Conservation (phyloP, 2,797 vertebrate species). For the Notamacropus eugenii region DNA sequence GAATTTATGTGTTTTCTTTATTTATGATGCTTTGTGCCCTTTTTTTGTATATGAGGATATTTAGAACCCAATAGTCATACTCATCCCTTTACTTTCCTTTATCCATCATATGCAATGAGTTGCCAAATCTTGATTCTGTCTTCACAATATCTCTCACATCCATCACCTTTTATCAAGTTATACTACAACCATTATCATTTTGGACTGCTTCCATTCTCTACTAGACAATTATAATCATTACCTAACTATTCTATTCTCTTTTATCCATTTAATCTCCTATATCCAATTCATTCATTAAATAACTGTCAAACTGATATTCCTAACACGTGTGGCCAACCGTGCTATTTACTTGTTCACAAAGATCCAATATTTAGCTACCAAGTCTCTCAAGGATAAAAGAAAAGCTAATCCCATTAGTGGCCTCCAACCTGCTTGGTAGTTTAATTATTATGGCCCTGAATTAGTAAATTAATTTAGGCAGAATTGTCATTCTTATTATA, state of each 20-base stretch:
- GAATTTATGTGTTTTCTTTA: background rate
- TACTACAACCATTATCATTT: background rate
- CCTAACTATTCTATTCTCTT: background rate
- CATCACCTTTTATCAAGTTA: background rate
- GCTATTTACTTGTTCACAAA: background rate
- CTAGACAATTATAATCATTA: background rate
- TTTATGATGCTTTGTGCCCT: background rate
- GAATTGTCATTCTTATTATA: background rate
- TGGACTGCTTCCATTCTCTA: background rate
- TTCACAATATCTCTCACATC: background rate
- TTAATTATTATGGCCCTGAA: background rate
- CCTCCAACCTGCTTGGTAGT: background rate
- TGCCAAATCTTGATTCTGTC: background rate
- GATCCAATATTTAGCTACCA: background rate
- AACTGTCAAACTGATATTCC: background rate
- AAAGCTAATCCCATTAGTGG: background rate
- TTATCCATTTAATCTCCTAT: background rate
- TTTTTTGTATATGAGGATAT: background rate
- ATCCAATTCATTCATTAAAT: background rate
- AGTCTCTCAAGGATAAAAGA: background rate
- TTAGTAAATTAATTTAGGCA: background rate
- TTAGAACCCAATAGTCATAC: background rate
- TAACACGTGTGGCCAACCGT: background rate
- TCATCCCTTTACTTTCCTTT: background rate
- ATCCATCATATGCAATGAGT: background rate